Conservation (phyloP, 2,888 invertebrate species). For the Orthosia gothica region DNA sequence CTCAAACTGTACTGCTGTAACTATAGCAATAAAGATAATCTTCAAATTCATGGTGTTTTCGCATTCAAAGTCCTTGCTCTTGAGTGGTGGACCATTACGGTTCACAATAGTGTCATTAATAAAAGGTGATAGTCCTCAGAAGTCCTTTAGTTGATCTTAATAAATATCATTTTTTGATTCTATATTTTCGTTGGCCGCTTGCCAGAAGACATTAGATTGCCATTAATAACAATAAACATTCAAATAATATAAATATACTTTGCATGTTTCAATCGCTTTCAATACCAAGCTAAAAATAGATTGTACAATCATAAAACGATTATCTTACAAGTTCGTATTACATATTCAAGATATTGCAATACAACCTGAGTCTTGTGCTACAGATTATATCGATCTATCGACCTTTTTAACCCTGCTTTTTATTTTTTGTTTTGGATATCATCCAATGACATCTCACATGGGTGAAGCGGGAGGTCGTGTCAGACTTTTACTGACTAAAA, state of each 20-base stretch:
- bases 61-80: no score
- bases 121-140: background rate
- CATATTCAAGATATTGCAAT: constrained; percentile 37
- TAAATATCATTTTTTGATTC: background rate
- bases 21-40: no score
- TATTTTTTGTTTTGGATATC: no score
- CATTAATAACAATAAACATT: background rate
- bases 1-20: no score
- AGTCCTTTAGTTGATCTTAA: background rate
- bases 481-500: no score
- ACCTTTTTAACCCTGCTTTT: background rate
- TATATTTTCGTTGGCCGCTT: background rate
- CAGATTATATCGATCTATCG: constrained; percentile 29
- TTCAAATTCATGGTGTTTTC: no score
- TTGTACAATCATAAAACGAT: constrained; percentile 1
- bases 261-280: constrained; percentile 21
- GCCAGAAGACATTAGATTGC: background rate
- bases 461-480: no score
- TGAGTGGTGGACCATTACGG: no score
- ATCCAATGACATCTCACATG: no score
- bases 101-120: no score
- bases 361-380: constrained; percentile 22
- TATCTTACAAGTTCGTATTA: constrained; percentile 10
- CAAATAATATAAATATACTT: constrained; percentile 12
- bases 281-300: constrained; percentile 30